Percentiles rank a stretch among this genome's conserved stretches.
These are phyloP conservation scores for Dromiciops gliroides DNA, from an alignment of 2,113 vertebrate genomes.

Conservation along the genomic window DNA sequence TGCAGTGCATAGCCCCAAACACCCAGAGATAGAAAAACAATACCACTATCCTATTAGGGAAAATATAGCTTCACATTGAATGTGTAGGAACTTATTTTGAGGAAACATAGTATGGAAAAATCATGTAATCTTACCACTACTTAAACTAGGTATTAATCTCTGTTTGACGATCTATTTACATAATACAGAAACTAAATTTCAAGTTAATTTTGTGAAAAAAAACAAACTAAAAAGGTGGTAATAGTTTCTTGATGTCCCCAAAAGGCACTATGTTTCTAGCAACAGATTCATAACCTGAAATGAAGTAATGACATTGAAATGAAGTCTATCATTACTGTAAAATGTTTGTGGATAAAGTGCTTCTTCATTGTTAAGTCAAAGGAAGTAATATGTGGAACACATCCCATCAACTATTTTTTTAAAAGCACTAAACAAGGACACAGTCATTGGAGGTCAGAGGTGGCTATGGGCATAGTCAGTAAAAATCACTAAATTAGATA, in stretches of 20 bases:
- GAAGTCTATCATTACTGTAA: background rate
- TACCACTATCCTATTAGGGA: background rate
- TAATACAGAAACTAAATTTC: background rate
- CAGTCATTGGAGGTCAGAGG: background rate
- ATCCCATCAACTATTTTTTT: background rate
- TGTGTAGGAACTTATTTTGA: background rate
- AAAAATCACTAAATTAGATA: background rate
- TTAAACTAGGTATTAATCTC: background rate
- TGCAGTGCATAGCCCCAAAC: no score
- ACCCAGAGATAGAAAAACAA: no score
- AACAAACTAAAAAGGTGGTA: background rate
- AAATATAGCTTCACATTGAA: conserved; percentile 5
- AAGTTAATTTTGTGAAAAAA: background rate
- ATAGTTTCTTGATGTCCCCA: no score
- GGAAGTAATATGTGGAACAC: conserved; percentile 27
- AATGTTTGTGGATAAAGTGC: background rate
- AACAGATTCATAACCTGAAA: background rate
- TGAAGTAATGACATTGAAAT: background rate
- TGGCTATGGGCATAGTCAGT: background rate
- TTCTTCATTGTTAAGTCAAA: background rate
- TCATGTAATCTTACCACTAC: background rate
- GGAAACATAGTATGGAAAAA: background rate
- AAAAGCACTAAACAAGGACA: background rate
- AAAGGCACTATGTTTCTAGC: no score
- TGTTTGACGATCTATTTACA: background rate